Conservation (phyloP, 2,888 invertebrate species). For the Cosmorhoe ocellata region DNA sequence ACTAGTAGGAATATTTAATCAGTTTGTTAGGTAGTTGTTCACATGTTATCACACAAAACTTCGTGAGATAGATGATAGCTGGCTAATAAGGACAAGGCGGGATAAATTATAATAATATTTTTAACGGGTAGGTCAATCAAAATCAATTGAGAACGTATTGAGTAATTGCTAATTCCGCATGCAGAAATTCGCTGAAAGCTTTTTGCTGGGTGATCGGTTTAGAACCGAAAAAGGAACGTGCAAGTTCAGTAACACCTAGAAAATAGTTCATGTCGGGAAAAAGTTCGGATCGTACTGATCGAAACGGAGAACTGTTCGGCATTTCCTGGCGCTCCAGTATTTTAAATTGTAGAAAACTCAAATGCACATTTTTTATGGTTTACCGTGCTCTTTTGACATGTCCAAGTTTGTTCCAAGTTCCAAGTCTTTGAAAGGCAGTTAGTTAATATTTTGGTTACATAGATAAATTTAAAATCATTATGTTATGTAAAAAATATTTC, state of each 20-base stretch:
- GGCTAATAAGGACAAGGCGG: constrained; percentile 11
- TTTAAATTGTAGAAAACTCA: neutral
- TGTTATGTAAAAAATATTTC: too few species aligned
- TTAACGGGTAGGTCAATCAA: neutral
- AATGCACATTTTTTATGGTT: neutral
- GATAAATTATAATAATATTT: constrained; percentile 8
- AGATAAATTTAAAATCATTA: too few species aligned
- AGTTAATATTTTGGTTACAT: too few species aligned
- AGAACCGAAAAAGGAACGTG: neutral
- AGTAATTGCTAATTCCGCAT: constrained; percentile 1
- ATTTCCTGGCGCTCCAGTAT: neutral
- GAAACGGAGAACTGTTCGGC: neutral
- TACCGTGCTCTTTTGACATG: too few species aligned
- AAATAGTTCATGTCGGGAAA: constrained; percentile 2
- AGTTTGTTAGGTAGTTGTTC: too few species aligned
- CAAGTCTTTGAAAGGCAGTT: too few species aligned
- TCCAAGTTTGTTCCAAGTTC: too few species aligned
- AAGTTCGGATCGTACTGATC: constrained; percentile 9
- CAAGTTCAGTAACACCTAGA: constrained; percentile 10
- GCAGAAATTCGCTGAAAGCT: constrained; percentile 7
- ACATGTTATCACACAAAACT: too few species aligned
- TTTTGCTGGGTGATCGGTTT: constrained; percentile 6
- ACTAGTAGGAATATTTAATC: too few species aligned
- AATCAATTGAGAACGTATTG: neutral
- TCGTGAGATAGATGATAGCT: too few species aligned